Percentiles rank a stretch among this genome's conserved stretches.
These are phyloP conservation scores for Pseudonaja textilis DNA, from an alignment of 2,113 vertebrate genomes.

Conservation along the genomic window DNA sequence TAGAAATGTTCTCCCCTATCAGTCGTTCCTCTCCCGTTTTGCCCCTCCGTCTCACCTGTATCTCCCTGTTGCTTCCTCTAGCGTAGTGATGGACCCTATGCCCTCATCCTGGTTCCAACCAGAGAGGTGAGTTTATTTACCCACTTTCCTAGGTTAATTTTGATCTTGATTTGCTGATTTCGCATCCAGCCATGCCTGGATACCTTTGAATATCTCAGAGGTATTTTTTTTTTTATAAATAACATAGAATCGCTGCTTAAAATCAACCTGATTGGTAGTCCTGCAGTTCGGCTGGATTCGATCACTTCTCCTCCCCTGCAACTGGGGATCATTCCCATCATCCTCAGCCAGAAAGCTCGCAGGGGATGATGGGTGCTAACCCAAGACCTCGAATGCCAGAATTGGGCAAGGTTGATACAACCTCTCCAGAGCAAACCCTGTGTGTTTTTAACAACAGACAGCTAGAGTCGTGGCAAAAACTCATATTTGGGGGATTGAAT, in stretches of 20 bases:
- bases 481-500: not conserved
- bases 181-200: not conserved
- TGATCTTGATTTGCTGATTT: not conserved
- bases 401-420: not conserved
- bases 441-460: not conserved
- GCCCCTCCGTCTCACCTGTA: not conserved
- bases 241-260: not conserved
- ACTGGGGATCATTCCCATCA: not conserved
- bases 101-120: slow-evolving; percentile 88
- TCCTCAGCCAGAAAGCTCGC: not conserved
- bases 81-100: slow-evolving; percentile 88
- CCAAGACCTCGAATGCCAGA: not conserved
- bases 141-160: rapidly evolving
- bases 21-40: not conserved
- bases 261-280: not conserved
- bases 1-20: not conserved
- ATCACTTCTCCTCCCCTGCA: not conserved
- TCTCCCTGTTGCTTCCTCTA: slow-evolving; percentile 49
- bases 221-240: too few species aligned
- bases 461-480: not conserved
- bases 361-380: not conserved
- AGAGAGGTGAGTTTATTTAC: slow-evolving; percentile 86
- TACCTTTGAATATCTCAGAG: not conserved
- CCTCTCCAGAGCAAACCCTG: not conserved
- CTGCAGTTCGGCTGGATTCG: not conserved